A percentile compares a stretch with the other conserved stretches of the same genome.
Evolutionary conservation across 2,797 vertebrate genomes (phyloP).

Genomic region (Halcyon leucocephala): DNA sequence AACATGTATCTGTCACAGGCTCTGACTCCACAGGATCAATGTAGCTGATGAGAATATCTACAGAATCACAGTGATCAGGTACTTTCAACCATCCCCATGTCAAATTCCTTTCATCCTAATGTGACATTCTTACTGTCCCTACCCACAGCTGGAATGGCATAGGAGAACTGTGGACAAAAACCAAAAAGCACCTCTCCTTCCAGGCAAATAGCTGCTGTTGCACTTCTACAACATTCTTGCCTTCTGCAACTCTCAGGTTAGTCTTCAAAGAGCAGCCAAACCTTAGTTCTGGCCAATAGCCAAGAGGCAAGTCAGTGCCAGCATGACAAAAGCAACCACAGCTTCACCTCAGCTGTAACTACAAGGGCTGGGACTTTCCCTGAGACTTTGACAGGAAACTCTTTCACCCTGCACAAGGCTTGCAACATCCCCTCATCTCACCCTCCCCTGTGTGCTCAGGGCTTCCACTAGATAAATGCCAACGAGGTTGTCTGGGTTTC

Average conservation of each 20-base stretch:
- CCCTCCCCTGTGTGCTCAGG: neutral
- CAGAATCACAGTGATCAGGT: neutral
- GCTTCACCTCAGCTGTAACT: conserved; percentile 29
- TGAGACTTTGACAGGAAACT: conserved; percentile 62
- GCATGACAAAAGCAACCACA: conserved; percentile 10
- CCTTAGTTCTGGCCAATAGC: neutral
- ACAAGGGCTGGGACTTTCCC: conserved; percentile 65
- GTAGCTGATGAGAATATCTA: neutral
- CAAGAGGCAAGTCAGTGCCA: neutral
- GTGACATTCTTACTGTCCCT: neutral
- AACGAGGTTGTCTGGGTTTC: neutral
- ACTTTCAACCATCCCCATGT: neutral
- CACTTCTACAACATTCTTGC: neutral
- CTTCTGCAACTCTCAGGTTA: neutral
- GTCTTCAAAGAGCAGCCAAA: conserved; percentile 7
- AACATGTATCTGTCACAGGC: fast-evolving
- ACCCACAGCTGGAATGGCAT: neutral
- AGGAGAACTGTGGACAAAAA: neutral
- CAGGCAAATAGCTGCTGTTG: neutral
- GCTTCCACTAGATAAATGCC: conserved; percentile 10
- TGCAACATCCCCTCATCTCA: conserved; percentile 63
- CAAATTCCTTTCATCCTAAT: neutral
- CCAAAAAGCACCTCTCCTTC: neutral
- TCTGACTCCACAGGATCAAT: neutral
- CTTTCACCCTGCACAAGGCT: neutral